Conservation (phyloP, 2,797 vertebrate species). For the Sebastes aleutianus region DNA sequence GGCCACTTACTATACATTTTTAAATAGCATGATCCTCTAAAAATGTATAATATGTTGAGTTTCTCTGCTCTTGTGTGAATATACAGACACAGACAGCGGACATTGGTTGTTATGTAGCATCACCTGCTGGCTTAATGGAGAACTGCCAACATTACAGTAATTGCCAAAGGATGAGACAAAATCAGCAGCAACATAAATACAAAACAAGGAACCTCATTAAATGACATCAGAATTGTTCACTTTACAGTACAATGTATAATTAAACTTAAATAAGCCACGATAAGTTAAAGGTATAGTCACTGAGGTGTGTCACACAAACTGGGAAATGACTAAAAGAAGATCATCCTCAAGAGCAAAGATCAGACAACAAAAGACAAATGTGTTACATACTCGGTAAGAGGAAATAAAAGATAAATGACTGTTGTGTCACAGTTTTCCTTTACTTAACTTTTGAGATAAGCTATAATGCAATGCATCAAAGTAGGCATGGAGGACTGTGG, state of each 20-base stretch:
- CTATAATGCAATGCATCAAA: not conserved
- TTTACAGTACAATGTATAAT: not conserved
- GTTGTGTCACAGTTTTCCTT: not conserved
- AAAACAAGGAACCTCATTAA: not conserved
- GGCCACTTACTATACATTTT: not conserved
- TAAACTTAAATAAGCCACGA: not conserved
- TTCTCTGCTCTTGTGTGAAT: not conserved
- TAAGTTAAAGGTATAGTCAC: not conserved
- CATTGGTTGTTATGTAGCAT: conserved; percentile 75
- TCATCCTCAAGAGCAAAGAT: not conserved
- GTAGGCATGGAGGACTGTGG: conserved; percentile 38
- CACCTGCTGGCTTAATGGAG: conserved; percentile 78
- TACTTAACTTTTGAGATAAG: conserved; percentile 22
- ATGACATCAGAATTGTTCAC: not conserved
- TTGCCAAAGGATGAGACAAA: conserved; percentile 4
- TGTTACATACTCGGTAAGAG: not conserved
- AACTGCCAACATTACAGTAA: conserved; percentile 63
- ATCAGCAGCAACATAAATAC: not conserved
- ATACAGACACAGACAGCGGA: conserved; percentile 9
- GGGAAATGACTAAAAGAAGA: not conserved
- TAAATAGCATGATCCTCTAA: not conserved
- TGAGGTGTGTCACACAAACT: not conserved
- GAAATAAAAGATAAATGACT: not conserved
- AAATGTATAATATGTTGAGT: not conserved
- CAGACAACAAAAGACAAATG: not conserved